Conservation (phyloP, 2,113 vertebrate genomes). For the Poicephalus gulielmi region DNA sequence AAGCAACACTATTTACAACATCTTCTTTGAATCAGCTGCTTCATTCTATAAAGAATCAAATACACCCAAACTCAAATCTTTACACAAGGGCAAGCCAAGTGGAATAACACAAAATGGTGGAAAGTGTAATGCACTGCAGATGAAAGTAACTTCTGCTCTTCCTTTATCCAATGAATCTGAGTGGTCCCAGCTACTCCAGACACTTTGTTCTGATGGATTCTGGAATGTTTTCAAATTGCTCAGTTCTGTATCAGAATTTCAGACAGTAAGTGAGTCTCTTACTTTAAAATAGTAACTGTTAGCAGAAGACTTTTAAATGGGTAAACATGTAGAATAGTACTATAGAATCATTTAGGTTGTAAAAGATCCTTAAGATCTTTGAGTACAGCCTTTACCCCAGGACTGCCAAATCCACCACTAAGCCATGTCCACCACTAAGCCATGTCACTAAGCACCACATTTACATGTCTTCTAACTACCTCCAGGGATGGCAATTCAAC, state of each 20-base stretch:
- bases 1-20: not conserved
- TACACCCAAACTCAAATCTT: not conserved
- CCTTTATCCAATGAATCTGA: not conserved
- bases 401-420: not conserved
- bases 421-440: not conserved
- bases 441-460: not conserved
- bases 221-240: not conserved
- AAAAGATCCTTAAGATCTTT: not conserved
- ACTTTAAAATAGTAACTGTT: not conserved
- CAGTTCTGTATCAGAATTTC: not conserved
- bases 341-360: rapidly evolving
- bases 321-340: not conserved
- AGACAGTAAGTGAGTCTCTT: not conserved
- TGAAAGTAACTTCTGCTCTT: not conserved
- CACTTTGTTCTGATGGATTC: not conserved
- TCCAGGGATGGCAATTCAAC: not conserved
- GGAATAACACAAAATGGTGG: not conserved
- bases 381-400: not conserved
- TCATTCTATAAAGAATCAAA: not conserved
- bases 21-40: not conserved
- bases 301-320: not conserved
- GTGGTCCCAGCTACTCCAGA: not conserved
- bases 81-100: not conserved
- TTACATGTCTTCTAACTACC: not conserved
- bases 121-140: not conserved